phyloP scores from a whole-genome alignment of 1,140 invertebrate species.

The Probaryconus sp. region DNA sequence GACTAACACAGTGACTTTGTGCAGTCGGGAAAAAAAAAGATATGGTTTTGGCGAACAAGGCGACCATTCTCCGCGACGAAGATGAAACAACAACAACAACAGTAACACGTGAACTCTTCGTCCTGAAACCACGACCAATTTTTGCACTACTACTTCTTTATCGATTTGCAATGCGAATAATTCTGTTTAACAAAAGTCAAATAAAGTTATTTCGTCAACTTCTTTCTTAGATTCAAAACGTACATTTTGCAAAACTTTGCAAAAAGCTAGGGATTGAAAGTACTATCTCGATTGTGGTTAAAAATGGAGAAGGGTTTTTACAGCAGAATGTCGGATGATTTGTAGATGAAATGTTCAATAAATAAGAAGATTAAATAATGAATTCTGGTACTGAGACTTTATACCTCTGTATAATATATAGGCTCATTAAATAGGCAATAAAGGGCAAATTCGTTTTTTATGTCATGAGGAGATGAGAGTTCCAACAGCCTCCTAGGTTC shows the following conservation, averaged over 20 bases:
- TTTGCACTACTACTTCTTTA: conserved; percentile 24
- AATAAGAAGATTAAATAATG: no score
- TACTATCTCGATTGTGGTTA: no score
- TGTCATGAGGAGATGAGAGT: not conserved
- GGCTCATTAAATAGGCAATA: conserved; percentile 9
- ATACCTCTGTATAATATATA: not conserved
- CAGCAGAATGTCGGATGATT: no score
- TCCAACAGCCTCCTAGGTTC: conserved; percentile 3
- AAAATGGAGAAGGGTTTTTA: no score
- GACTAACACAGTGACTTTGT: conserved; percentile 8
- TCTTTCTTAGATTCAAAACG: no score
- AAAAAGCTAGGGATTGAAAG: no score
- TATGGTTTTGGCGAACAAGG: conserved; percentile 1
- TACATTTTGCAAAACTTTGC: no score
- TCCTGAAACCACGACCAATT: conserved; percentile 22
- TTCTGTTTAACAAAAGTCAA: no score
- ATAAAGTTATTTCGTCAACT: no score
- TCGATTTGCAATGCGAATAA: no score
- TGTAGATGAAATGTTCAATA: no score
- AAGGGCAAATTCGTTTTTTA: conserved; percentile 4
- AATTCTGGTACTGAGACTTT: no score
- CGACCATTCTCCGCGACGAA: conserved; percentile 51
- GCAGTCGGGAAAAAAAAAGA: conserved; percentile 3
- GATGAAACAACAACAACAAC: conserved; percentile 72
- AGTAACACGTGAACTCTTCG: conserved; percentile 72